phyloP scores from a whole-genome alignment of 2,113 vertebrate genomes.

The Panthera leo region DNA sequence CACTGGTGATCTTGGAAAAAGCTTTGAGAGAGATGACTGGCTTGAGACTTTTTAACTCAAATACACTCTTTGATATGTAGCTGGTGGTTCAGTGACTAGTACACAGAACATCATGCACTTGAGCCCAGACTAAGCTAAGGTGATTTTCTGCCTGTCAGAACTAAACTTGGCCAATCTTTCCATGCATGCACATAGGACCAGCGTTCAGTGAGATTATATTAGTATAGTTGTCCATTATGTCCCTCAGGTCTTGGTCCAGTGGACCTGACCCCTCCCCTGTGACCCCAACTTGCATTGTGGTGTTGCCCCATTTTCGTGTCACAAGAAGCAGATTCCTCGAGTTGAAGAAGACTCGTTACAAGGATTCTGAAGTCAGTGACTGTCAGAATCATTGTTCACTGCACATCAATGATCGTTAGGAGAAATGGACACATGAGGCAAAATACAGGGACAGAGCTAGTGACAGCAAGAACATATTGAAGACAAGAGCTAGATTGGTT shows the following conservation, averaged over 20 bases:
- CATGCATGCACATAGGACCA: background rate
- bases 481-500: background rate
- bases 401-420: background rate
- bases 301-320: background rate
- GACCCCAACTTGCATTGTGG: background rate
- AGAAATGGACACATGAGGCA: background rate
- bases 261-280: background rate
- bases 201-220: background rate
- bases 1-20: background rate
- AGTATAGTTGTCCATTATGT: background rate
- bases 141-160: background rate
- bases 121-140: background rate
- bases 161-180: background rate
- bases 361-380: background rate
- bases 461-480: background rate
- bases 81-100: background rate
- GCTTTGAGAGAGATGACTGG: background rate
- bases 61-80: background rate
- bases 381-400: background rate
- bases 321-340: background rate
- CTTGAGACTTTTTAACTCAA: background rate
- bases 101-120: background rate
- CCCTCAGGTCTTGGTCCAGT: background rate
- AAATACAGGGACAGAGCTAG: background rate
- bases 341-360: background rate